These are phyloP conservation scores for Muscina levida DNA, from an alignment of 2,888 invertebrate species.

Conservation along the genomic window DNA sequence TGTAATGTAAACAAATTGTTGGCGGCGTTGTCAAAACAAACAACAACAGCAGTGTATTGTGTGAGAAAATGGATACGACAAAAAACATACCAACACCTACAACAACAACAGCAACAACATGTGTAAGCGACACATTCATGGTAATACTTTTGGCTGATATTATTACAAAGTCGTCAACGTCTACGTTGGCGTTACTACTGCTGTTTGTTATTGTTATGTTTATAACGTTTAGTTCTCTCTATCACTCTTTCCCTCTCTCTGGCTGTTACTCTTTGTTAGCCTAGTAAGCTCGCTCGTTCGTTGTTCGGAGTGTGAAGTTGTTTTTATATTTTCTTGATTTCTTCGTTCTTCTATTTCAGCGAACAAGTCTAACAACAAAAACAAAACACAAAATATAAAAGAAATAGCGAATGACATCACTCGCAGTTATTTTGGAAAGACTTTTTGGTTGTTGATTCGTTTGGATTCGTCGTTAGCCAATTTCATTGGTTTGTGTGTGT, in stretches of 20 bases:
- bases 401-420: constrained; percentile 64
- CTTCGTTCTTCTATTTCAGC: constrained; percentile 12
- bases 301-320: constrained; percentile 35
- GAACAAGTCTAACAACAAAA: constrained; percentile 9
- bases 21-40: constrained; percentile 9
- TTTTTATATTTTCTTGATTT: too few relatives aligned
- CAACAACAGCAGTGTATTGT: constrained; percentile 10
- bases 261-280: not conserved
- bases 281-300: not conserved
- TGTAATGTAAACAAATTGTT: constrained; percentile 22
- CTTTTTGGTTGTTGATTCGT: constrained; percentile 15
- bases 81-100: too few relatives aligned
- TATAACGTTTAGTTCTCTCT: constrained; percentile 3
- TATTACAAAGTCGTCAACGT: not conserved
- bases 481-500: constrained; percentile 9
- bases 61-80: not conserved
- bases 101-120: constrained; percentile 5
- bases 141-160: not conserved
- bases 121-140: not conserved
- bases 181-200: not conserved
- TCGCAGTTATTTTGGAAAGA: constrained; percentile 38
- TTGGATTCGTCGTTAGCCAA: constrained; percentile 20
- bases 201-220: constrained; percentile 12
- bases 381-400: constrained; percentile 38
- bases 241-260: constrained; percentile 5